Evolutionary conservation across 2,797 vertebrate genomes (phyloP).

Genomic region (Lepidocolaptes lacrymiger): DNA sequence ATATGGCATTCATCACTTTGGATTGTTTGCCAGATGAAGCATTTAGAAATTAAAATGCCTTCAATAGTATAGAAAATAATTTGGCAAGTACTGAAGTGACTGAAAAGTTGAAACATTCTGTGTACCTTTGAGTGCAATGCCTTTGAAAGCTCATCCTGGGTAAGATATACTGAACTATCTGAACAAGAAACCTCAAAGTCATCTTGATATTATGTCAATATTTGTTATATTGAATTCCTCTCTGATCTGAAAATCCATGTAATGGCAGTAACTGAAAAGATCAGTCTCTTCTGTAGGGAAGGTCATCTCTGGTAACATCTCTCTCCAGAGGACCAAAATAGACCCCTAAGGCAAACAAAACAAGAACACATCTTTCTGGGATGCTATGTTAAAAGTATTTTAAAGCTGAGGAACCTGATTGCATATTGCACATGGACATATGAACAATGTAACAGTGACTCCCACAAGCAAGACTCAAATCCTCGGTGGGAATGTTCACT

Average conservation of each 20-base stretch:
- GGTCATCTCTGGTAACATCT: background rate
- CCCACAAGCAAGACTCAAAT: background rate
- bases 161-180: background rate
- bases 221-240: background rate
- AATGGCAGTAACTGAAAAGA: background rate
- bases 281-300: background rate
- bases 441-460: rapidly evolving
- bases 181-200: background rate
- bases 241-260: background rate
- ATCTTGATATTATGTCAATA: background rate
- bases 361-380: background rate
- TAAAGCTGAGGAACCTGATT: background rate
- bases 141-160: background rate
- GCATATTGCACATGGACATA: background rate
- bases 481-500: background rate
- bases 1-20: background rate
- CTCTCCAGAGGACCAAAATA: background rate
- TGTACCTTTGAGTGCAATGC: background rate
- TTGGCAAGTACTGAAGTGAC: background rate
- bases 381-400: background rate
- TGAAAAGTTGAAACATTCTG: background rate
- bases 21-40: background rate
- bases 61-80: background rate
- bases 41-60: background rate
- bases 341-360: background rate